Conservation (phyloP, 2,797 vertebrate genomes). For the Lutra lutra region DNA sequence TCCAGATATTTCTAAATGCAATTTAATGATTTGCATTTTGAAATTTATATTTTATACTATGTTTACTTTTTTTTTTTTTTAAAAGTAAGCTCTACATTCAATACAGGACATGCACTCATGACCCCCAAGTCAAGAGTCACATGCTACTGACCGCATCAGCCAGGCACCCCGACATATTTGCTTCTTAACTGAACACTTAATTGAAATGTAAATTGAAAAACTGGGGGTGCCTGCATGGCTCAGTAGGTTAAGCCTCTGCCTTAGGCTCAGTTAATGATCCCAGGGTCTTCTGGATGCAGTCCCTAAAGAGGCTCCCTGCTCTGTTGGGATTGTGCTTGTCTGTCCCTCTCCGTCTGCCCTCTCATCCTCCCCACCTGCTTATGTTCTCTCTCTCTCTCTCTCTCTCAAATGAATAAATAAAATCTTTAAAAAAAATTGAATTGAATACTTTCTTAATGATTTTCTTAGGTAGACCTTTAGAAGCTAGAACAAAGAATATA, state of each 20-base stretch:
- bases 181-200: not conserved
- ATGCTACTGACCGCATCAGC: not conserved
- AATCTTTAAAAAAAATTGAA: not conserved
- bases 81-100: not conserved
- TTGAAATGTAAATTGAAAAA: not conserved
- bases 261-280: not conserved
- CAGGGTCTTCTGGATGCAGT: not conserved
- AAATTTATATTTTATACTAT: slow-evolving; percentile 5
- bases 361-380: accelerated
- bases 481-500: not conserved
- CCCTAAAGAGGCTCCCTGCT: not conserved
- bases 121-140: not conserved
- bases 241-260: not conserved
- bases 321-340: not conserved
- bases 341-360: not conserved
- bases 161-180: not conserved
- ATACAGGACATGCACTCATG: not conserved
- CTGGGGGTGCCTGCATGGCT: not conserved
- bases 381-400: not conserved
- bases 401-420: not conserved
- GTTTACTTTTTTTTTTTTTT: not conserved
- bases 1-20: not conserved
- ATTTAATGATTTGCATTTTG: not conserved
- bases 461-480: slow-evolving; percentile 25
- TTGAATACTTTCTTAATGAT: not conserved